These are phyloP conservation scores for Brachionus manjavacas DNA, from an alignment of 1,140 invertebrate species.

Conservation along the genomic window DNA sequence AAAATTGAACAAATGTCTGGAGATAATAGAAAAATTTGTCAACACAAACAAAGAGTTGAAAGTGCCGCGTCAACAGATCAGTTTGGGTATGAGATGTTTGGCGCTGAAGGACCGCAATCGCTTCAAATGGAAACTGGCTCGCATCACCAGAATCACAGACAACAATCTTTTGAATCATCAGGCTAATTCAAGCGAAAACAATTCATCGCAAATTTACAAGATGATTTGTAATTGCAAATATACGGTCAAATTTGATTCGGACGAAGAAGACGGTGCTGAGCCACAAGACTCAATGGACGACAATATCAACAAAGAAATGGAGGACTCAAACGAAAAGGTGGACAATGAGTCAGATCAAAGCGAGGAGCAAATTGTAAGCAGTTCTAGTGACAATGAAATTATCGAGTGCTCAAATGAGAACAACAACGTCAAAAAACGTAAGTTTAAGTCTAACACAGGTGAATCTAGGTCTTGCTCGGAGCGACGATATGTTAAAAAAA, in stretches of 20 bases:
- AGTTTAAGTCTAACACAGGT: neutral
- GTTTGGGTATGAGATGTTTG: slow-evolving; percentile 4
- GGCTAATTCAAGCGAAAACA: neutral
- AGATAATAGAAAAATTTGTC: neutral
- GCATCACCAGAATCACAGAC: neutral
- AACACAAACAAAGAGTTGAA: neutral
- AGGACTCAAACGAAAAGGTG: neutral
- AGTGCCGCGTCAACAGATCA: neutral
- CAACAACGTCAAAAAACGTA: neutral
- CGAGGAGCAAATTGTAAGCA: neutral
- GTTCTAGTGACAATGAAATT: neutral
- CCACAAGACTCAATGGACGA: neutral
- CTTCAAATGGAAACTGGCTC: slow-evolving; percentile 13
- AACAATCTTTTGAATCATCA: neutral
- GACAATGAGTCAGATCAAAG: neutral
- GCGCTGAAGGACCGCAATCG: neutral
- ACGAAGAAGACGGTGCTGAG: neutral
- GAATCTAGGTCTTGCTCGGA: neutral
- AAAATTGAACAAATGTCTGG: slow-evolving; percentile 7
- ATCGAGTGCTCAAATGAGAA: neutral
- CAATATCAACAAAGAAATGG: neutral
- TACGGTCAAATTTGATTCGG: slow-evolving; percentile 23
- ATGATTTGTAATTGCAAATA: slow-evolving; percentile 39
- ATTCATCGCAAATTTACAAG: neutral
- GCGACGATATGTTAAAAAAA: neutral